A percentile compares a stretch with the other conserved stretches of the same genome.
Conservation (phyloP, 2,113 vertebrate genomes). For the Eolophus roseicapilla region DNA sequence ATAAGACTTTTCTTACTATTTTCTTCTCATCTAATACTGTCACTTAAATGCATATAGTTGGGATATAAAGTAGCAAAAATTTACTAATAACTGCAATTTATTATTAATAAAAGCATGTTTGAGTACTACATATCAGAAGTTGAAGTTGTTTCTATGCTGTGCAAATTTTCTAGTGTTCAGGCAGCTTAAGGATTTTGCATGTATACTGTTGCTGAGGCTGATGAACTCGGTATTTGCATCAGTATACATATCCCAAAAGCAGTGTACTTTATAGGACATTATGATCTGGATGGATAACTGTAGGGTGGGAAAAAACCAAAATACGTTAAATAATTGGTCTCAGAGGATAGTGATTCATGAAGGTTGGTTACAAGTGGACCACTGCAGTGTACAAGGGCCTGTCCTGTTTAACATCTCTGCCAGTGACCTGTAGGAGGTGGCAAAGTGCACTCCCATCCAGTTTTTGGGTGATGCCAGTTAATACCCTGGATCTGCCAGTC, state of each 20-base stretch:
- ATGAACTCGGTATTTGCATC: background rate
- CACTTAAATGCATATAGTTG: background rate
- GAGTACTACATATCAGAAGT: background rate
- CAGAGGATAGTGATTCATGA: background rate
- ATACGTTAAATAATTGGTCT: background rate
- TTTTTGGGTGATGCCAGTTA: background rate
- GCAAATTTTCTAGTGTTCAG: background rate
- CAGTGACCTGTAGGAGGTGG: background rate
- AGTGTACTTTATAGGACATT: background rate
- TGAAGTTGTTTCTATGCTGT: background rate
- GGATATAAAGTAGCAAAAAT: background rate
- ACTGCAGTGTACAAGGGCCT: background rate
- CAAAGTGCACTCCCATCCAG: background rate
- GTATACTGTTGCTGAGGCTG: background rate
- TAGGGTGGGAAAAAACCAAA: background rate
- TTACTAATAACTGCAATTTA: background rate
- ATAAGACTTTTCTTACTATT: background rate
- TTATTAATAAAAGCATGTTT: background rate
- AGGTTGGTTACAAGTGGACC: background rate
- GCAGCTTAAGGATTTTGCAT: background rate
- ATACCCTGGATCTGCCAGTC: background rate
- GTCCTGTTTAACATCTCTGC: background rate
- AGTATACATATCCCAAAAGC: background rate
- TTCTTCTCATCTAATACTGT: background rate
- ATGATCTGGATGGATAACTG: background rate